Base-by-base conservation (phyloP, 2,797 vertebrate genomes). In the Pitangus sulphuratus region DNA sequence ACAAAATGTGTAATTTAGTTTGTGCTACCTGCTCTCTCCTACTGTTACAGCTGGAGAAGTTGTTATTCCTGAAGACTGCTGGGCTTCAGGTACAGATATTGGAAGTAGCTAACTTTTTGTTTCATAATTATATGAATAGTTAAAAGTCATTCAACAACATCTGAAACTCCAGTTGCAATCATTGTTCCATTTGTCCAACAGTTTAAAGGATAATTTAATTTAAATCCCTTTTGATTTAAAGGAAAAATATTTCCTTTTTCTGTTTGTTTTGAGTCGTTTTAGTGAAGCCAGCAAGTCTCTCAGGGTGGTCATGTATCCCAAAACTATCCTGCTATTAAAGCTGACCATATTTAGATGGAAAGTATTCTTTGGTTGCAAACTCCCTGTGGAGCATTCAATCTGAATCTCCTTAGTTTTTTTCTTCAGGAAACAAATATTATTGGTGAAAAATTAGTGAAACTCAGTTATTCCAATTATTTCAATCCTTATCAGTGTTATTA, bases 201-300 rank as follows among this genome's bases (percentile, higher is more conserved):
- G 6, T 62, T 66, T 75, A 78, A 88, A 61, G 14, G 28, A 54
- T 10, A 79, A 54, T 25, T 84, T 19, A 48, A 48, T 39, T 51
- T 58, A 35, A 54, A 48, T 71, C 56, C 4, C 9, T 65, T 89
- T 89, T 39, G 1, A 47, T 66, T 84, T 58, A 82, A 72, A 79
- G n/a, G 22, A 33, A 31, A 68, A 54, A 13, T 87, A 47, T 57
- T 74, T 66, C 15, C 7, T 28, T 48, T 85, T 28, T 48, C 15
- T n/a, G 5, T 30, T 65, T 75, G 12, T 2, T 51, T 83, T 39
- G 15, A 14, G 4, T 31, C 39, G 75, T 90, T 96, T 96, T n/a
- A 91, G 37, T 79, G 84, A 95, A 95, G 30, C 16, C 74, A 96
- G 45, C 37, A 70, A 69, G 70, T 57, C 84, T 56, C 91, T 92